Base-by-base conservation (phyloP, 92 coral and sea anemone genomes). In the Palythoa caribaeorum region DNA sequence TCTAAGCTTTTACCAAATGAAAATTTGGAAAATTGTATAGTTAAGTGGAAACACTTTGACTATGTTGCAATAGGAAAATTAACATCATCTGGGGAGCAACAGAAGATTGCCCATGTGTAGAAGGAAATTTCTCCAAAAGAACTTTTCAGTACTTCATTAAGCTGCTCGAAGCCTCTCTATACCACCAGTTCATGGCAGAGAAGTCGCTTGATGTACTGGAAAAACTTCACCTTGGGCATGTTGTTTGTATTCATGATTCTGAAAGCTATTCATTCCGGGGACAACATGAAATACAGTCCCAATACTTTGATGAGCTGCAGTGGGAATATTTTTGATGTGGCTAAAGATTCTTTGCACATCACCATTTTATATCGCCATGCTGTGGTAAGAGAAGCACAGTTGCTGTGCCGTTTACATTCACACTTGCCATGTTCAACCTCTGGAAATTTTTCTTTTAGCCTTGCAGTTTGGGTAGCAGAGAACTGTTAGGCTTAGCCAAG, bases 151-250 rank as follows among this genome's bases (percentile, higher is more conserved):
- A 78, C 36, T 89, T 89, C 21, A 68, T 76, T 68, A 7, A 84
- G 86, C 15, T 89, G 71, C 85, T 84, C 12, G 85, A 84, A 1
- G 15, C 11, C 63, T 89, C 53, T 17, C 89, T 85, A 52, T 21
- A 89, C 14, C 92, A 89, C 89, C 84, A 76, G 85, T 89, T 89
- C 63, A 84, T 62, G 86, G 71, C 86, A 80, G 86, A 80, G 51
- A 63, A 80, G 59, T 73, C 86, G 86, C 74, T 84, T 77, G 92
- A 89, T 14, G 19, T 75, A 65, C 84, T 89, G 38, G 84, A 63
- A 47, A 20, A 59, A 1, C 79, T 83, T 15, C 68, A 75, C 11
- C 83, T 88, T 81, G 75, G 83, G 14, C 87, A 88, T 51, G 90
- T 66, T 13, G 80, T 88, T n/a, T 88, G 91, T 40, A 72, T 88